These are phyloP conservation scores for Tetrax tetrax DNA, from an alignment of 2,113 vertebrate species.

Conservation along the genomic window DNA sequence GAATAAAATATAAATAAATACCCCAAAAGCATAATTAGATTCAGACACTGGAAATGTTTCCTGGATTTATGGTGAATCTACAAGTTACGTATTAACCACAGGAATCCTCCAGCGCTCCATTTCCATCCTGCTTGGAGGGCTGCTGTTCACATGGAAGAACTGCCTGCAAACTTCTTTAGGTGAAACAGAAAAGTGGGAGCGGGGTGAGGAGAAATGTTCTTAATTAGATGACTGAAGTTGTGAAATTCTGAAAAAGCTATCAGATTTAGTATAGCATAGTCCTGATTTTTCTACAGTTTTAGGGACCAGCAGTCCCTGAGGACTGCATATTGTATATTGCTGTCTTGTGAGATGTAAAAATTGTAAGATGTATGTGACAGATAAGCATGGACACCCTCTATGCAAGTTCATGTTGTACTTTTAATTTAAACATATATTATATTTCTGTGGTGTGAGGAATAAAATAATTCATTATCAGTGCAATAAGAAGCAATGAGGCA, in stretches of 20 bases:
- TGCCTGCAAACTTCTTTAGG: background rate
- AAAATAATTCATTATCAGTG: background rate
- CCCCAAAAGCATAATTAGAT: constrained; percentile 40
- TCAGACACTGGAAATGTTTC: constrained; percentile 46
- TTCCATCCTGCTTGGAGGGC: background rate
- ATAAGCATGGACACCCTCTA: background rate
- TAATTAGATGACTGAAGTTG: background rate
- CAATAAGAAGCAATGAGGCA: background rate
- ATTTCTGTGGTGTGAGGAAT: background rate
- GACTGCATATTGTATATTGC: background rate
- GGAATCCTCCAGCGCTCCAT: background rate
- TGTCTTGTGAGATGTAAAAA: background rate
- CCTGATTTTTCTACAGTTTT: background rate
- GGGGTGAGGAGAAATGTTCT: background rate
- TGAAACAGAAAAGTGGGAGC: background rate
- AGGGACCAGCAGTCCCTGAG: background rate
- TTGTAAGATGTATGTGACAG: background rate
- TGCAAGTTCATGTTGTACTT: background rate
- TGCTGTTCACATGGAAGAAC: background rate
- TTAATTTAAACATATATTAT: background rate
- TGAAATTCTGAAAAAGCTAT: background rate
- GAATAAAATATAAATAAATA: constrained; percentile 53
- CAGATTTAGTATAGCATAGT: background rate
- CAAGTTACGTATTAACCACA: constrained; percentile 36
- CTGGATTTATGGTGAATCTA: constrained; percentile 47